Evolutionary conservation across 2,797 vertebrate genomes (phyloP), one percentile per base, ranked within the genome.

Genomic region (Calcarius lapponicus): DNA sequence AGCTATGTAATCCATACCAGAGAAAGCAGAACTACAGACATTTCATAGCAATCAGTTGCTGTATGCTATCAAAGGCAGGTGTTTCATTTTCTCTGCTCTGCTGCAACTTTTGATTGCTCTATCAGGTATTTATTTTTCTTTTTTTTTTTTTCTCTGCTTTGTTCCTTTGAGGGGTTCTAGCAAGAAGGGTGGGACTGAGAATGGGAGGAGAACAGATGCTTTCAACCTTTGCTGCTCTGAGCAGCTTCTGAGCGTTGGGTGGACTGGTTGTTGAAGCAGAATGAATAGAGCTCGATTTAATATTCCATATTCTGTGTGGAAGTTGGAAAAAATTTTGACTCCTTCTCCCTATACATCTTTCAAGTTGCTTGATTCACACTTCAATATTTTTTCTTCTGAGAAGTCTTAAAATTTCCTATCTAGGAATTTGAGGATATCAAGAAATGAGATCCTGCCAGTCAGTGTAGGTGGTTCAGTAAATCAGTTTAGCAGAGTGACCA

Each of bases 11-110:
- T 45, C 65, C 43, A 34, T 66, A 36, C 7, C 4, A 83, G n/a
- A 22, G 50, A 70, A 53, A 65, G 40, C 20, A 74, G 62, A 80
- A 24, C 43, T 65, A 3, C 66, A 75, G 61, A 67, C 22, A 31
- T 83, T 80, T 58, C 80, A 47, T 12, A 36, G 36, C 42, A 78
- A 36, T 64, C 80, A 31, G 34, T 50, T 73, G 70, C 66, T 73
- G 13, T 21, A 32, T 31, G 12, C 79, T 58, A 69, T 65, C 72
- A 84, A 93, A 86, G 20, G 13, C 36, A 79, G 47, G 82, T 90
- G 73, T 88, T 93, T 94, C 32, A 94, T 95, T 94, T 96, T 86
- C 85, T 80, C 26, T 72, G 50, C 54, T 90, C 87, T 75, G 50
- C 43, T 86, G n/a, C 65, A 80, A 72, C 17, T 92, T 91, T 74